Conservation (phyloP, 2,888 invertebrate species). For the Ischnura elegans region DNA sequence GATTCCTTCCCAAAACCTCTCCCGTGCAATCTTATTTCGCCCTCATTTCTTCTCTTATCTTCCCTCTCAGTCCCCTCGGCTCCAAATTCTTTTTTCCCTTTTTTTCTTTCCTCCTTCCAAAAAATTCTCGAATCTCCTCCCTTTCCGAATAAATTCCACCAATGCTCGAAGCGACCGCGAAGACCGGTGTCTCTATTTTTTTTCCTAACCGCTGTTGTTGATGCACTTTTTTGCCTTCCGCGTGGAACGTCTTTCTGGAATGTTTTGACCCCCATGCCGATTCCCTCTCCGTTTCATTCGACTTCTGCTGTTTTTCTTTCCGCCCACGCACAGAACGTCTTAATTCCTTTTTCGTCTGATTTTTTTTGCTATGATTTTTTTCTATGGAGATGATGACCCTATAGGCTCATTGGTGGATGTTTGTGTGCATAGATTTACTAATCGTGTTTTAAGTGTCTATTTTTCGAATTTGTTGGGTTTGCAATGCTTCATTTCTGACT, state of each 20-base stretch:
- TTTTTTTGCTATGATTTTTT: neutral
- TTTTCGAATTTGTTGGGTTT: too few species aligned
- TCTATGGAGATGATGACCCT: too few species aligned
- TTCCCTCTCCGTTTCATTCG: neutral
- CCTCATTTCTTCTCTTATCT: slow-evolving; percentile 34
- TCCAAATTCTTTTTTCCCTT: slow-evolving; percentile 32
- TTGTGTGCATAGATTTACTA: too few species aligned
- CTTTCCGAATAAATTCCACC: slow-evolving; percentile 53
- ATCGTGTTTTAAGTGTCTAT: too few species aligned
- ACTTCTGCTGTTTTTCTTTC: neutral
- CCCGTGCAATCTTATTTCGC: slow-evolving; percentile 33
- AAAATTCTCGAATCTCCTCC: slow-evolving; percentile 39
- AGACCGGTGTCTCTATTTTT: neutral
- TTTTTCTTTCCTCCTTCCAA: neutral
- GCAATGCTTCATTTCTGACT: too few species aligned
- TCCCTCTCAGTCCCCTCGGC: neutral
- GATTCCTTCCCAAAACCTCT: neutral
- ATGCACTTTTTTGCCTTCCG: slow-evolving; percentile 53
- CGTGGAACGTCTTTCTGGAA: neutral
- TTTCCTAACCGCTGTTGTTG: slow-evolving; percentile 32
- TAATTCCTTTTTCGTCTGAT: neutral
- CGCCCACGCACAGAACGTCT: neutral
- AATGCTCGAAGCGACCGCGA: neutral
- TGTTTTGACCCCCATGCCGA: neutral
- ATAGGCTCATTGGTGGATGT: too few species aligned